Evolutionary conservation across 1,140 invertebrate species (phyloP).

Genomic region (Drosophila setifemur): DNA sequence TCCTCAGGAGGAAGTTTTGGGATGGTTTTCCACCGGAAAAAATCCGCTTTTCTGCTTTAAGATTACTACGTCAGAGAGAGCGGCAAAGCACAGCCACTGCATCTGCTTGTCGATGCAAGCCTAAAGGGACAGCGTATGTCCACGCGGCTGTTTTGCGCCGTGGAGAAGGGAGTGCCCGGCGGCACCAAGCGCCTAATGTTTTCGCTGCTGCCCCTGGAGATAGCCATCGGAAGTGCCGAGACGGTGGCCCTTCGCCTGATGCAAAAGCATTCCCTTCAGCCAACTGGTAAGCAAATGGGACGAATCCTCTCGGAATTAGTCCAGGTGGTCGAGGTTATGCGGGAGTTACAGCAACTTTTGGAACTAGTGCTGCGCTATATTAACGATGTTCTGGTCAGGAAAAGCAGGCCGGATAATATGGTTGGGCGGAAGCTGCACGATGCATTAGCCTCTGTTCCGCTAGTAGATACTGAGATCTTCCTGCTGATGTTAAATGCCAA

Average conservation of each 20-base stretch:
- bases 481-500: conserved; percentile 48
- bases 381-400: conserved; percentile 55
- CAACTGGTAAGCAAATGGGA: conserved; percentile 20
- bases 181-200: conserved; percentile 60
- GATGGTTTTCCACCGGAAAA: conserved; percentile 60
- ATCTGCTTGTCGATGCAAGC: conserved; percentile 49
- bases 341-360: conserved; percentile 38
- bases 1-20: conserved; percentile 57
- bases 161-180: conserved; percentile 54
- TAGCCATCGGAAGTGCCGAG: conserved; percentile 18
- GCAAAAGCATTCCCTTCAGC: conserved; percentile 31
- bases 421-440: conserved; percentile 46
- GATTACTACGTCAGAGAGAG: conserved; percentile 48
- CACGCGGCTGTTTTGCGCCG: conserved; percentile 45
- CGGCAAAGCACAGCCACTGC: conserved; percentile 39
- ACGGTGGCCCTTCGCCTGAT: conserved; percentile 40
- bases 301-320: conserved; percentile 46
- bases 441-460: conserved; percentile 46
- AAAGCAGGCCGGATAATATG: conserved; percentile 44
- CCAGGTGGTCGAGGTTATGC: conserved; percentile 37
- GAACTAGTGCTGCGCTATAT: conserved; percentile 57
- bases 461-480: conserved; percentile 54
- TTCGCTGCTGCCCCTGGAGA: conserved; percentile 42
- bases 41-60: conserved; percentile 28
- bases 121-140: conserved; percentile 27